Conservation (phyloP, 2,797 vertebrate genomes). For the Sphenodon punctatus region DNA sequence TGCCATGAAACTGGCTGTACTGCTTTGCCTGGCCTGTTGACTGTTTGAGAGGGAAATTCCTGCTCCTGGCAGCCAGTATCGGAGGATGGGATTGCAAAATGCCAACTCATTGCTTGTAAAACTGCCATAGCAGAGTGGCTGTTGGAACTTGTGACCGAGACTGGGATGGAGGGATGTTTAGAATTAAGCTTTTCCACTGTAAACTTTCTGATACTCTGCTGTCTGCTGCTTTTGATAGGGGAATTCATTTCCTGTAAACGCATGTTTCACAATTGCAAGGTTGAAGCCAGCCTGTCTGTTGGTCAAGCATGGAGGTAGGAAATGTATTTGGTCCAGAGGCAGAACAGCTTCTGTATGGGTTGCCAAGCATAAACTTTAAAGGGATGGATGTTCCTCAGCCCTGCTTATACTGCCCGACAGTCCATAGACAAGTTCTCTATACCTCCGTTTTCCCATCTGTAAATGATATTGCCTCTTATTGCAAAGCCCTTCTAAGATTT, state of each 20-base stretch:
- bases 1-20: neutral
- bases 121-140: neutral
- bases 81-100: neutral
- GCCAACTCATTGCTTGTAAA: neutral
- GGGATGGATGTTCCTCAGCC: neutral
- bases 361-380: neutral
- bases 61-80: neutral
- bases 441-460: too few species aligned
- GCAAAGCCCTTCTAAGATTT: too few species aligned
- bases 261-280: neutral
- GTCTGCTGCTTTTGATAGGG: neutral
- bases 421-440: neutral
- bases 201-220: neutral
- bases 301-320: neutral
- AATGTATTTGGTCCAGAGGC: neutral
- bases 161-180: neutral
- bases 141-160: neutral
- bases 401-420: neutral
- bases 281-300: neutral
- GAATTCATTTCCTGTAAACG: neutral
- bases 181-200: neutral
- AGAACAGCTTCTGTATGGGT: neutral
- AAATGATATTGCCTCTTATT: too few species aligned
- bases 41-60: neutral
- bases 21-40: neutral